A percentile compares a stretch with the other conserved stretches of the same genome.
phyloP scores from a whole-genome alignment of 37 sponge, comb jelly and placozoan species.

The Axinella damicornis region DNA sequence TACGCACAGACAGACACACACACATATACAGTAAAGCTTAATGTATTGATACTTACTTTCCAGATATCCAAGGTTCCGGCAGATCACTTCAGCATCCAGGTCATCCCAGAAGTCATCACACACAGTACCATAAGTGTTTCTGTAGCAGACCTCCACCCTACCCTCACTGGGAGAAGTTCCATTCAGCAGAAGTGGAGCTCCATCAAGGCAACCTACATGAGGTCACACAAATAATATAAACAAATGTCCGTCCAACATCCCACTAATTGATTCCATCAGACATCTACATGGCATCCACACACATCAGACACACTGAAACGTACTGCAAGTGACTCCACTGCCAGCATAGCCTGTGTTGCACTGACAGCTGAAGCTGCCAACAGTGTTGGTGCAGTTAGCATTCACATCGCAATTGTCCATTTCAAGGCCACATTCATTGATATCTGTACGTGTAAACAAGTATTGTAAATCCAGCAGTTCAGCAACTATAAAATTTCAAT shows the following conservation, averaged over 20 bases:
- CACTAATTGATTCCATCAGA: no score
- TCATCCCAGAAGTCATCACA: neutral
- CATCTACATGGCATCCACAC: no score
- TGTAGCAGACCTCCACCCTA: neutral
- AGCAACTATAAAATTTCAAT: no score
- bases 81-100: neutral
- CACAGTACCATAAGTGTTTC: neutral
- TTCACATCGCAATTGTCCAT: neutral
- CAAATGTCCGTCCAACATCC: no score
- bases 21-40: no score
- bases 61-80: neutral
- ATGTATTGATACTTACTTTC: neutral
- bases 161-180: neutral
- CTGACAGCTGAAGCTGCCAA: constrained; percentile 42
- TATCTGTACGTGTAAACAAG: constrained; percentile 7
- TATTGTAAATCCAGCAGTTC: no score
- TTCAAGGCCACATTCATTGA: constrained; percentile 13
- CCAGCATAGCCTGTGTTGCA: constrained; percentile 41
- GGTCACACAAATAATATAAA: no score
- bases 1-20: no score
- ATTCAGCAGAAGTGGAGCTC: neutral
- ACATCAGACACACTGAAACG: no score
- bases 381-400: constrained; percentile 48
- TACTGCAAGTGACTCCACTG: constrained; percentile 10
- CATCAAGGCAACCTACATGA: neutral